A percentile compares a stretch with the other conserved stretches of the same genome.
phyloP scores from a whole-genome alignment of 2,113 vertebrate genomes.

The Eidolon helvum region DNA sequence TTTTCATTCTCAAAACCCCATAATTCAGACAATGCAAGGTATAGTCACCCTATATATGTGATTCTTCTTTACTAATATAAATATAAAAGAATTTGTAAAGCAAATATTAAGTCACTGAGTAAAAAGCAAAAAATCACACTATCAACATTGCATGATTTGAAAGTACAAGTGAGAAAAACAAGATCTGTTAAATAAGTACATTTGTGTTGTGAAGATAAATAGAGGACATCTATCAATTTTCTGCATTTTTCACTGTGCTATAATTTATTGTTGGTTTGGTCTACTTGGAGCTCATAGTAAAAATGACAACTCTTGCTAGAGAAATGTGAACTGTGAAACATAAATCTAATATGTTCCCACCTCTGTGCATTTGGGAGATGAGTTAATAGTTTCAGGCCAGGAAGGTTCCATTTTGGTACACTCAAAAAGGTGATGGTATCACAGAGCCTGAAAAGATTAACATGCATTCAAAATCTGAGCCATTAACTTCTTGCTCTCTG shows the following conservation, averaged over 20 bases:
- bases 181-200: background rate
- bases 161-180: background rate
- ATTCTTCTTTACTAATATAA: background rate
- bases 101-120: background rate
- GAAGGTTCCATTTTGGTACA: background rate
- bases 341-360: background rate
- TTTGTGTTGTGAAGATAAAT: background rate
- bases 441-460: conserved; percentile 18
- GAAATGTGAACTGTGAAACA: conserved; percentile 16
- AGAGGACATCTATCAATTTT: background rate
- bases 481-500: conserved; percentile 59
- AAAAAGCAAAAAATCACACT: background rate
- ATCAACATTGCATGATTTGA: background rate
- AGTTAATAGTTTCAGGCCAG: conserved; percentile 5
- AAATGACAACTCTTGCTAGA: background rate
- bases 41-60: background rate
- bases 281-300: background rate
- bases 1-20: background rate
- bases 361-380: background rate
- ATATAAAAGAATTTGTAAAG: background rate
- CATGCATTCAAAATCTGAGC: background rate
- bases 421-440: background rate
- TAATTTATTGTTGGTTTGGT: conserved; percentile 21
- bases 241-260: background rate
- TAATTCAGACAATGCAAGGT: background rate